phyloP scores from a whole-genome alignment of 1,140 invertebrate species.

The Eueides isabella region DNA sequence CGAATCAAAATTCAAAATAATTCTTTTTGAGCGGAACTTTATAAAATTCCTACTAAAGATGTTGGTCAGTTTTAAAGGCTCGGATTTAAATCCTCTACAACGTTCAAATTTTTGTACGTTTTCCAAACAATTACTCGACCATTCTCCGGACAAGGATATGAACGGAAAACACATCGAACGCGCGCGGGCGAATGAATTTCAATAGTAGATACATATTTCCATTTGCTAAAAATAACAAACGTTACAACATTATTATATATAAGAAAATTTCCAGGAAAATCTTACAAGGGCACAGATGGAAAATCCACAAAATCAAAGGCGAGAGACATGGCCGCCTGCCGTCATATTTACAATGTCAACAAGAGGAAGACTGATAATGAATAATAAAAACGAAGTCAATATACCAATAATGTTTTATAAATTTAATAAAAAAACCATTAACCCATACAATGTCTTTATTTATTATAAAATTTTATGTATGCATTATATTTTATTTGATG shows the following conservation, averaged over 20 bases:
- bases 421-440: slow-evolving; percentile 12
- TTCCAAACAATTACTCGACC: too few species aligned
- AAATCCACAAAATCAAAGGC: slow-evolving; percentile 72
- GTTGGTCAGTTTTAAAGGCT: too few species aligned
- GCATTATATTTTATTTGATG: not conserved
- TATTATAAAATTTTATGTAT: not conserved
- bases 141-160: too few species aligned
- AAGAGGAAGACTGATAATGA: slow-evolving; percentile 14
- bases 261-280: slow-evolving; percentile 57
- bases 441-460: not conserved
- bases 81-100: too few species aligned
- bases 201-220: too few species aligned
- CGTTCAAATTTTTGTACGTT: too few species aligned
- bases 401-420: slow-evolving; percentile 18
- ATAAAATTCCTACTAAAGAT: too few species aligned
- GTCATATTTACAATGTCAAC: slow-evolving; percentile 60
- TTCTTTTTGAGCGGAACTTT: too few species aligned
- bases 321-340: slow-evolving; percentile 67
- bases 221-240: too few species aligned
- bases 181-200: too few species aligned
- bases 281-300: slow-evolving; percentile 67
- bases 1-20: too few species aligned
- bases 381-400: slow-evolving; percentile 6
- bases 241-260: not conserved
- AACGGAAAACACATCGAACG: too few species aligned